Evolutionary conservation across 1,140 invertebrate species (phyloP).

Genomic region (Batillaria attramentaria): DNA sequence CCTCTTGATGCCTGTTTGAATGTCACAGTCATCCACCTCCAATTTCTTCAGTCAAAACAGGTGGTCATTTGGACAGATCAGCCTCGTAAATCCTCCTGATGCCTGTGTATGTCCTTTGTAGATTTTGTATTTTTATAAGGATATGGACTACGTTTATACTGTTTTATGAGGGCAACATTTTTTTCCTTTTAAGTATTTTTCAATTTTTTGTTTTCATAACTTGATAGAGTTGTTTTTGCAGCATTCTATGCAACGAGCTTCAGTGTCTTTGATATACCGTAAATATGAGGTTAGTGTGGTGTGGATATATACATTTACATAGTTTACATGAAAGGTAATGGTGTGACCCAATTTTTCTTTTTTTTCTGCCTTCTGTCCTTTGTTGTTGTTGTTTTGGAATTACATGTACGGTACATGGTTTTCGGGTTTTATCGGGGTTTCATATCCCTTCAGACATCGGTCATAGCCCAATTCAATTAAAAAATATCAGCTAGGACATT

Average conservation of each 20-base stretch:
- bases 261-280: background rate
- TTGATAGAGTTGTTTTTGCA: background rate
- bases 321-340: background rate
- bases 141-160: background rate
- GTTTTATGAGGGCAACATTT: background rate
- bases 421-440: too few relatives aligned
- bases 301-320: too few relatives aligned
- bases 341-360: too few relatives aligned
- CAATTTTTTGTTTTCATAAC: background rate
- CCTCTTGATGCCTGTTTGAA: too few relatives aligned
- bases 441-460: too few relatives aligned
- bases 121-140: background rate
- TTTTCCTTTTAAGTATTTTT: background rate
- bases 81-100: background rate
- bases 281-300: too few relatives aligned
- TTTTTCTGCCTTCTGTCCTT: too few relatives aligned
- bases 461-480: too few relatives aligned
- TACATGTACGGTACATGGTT: too few relatives aligned
- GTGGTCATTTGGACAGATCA: background rate
- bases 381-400: too few relatives aligned
- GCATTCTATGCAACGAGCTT: background rate
- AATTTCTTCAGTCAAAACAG: background rate
- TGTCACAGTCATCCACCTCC: background rate
- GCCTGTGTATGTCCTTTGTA: background rate
- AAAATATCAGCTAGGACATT: too few relatives aligned